Percentiles rank a stretch among this genome's conserved stretches.
phyloP scores from a whole-genome alignment of 2,888 invertebrate genomes.

The Mayetiola destructor region DNA sequence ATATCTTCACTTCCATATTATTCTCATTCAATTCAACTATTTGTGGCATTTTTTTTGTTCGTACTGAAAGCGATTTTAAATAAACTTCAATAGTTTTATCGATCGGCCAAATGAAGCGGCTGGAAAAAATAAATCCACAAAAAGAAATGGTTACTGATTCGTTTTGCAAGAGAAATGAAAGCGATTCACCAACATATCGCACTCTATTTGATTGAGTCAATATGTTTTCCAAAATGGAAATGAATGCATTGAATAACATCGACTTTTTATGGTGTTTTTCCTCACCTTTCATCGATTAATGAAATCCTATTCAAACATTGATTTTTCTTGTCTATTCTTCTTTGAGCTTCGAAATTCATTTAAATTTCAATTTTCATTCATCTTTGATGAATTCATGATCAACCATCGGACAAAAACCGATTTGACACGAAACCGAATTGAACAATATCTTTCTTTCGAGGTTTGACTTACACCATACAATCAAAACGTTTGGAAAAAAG shows the following conservation, averaged over 20 bases:
- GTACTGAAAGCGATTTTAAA: not conserved
- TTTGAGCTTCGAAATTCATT: no score
- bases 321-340: no score
- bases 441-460: no score
- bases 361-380: no score
- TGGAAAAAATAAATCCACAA: not conserved
- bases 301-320: no score
- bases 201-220: not conserved
- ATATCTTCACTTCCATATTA: not conserved
- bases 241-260: not conserved
- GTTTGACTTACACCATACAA: no score
- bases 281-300: no score
- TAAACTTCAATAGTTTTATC: not conserved
- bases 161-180: not conserved
- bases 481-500: no score
- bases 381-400: no score
- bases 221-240: slow-evolving; percentile 3
- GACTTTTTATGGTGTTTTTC: not conserved
- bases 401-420: no score
- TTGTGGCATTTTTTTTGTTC: not conserved
- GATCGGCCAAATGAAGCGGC: not conserved
- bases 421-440: no score
- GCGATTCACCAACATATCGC: slow-evolving; percentile 1
- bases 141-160: not conserved
- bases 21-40: not conserved